Evolutionary conservation across 2,888 invertebrate genomes (phyloP).

Genomic region (Anoplius nigerrimus): DNA sequence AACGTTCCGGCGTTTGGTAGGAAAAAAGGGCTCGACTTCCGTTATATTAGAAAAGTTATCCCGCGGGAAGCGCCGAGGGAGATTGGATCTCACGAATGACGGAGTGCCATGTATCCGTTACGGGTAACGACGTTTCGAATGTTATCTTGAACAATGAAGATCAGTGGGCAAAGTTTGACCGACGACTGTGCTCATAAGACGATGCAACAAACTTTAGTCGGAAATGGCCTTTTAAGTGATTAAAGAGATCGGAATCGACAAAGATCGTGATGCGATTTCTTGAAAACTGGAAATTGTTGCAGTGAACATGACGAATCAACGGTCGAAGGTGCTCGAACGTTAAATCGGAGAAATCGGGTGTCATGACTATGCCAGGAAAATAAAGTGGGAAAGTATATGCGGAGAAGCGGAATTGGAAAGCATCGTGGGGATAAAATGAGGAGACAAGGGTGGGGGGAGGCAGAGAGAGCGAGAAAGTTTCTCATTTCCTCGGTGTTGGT

Average conservation of each 20-base stretch:
- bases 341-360: neutral
- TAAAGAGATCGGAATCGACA: too few relatives aligned
- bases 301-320: too few relatives aligned
- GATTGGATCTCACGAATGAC: slow-evolving; percentile 40
- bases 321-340: too few relatives aligned
- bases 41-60: slow-evolving; percentile 60
- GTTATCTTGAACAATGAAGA: too few relatives aligned
- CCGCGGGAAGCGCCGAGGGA: slow-evolving; percentile 17
- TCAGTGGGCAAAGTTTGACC: too few relatives aligned
- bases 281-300: too few relatives aligned
- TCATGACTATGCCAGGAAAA: neutral
- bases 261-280: too few relatives aligned
- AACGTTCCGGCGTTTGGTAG: neutral
- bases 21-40: slow-evolving; percentile 37
- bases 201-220: too few relatives aligned
- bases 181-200: too few relatives aligned
- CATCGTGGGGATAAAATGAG: slow-evolving; percentile 25
- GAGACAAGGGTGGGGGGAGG: too few relatives aligned
- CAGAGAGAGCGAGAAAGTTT: slow-evolving; percentile 19
- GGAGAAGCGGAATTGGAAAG: neutral
- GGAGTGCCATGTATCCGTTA: slow-evolving; percentile 10
- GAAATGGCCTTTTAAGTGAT: too few relatives aligned
- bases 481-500: slow-evolving; percentile 18
- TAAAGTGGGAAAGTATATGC: neutral
- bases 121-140: too few relatives aligned